Evolutionary conservation across 2,113 vertebrate genomes (phyloP).

Genomic region (Pagrus major): DNA sequence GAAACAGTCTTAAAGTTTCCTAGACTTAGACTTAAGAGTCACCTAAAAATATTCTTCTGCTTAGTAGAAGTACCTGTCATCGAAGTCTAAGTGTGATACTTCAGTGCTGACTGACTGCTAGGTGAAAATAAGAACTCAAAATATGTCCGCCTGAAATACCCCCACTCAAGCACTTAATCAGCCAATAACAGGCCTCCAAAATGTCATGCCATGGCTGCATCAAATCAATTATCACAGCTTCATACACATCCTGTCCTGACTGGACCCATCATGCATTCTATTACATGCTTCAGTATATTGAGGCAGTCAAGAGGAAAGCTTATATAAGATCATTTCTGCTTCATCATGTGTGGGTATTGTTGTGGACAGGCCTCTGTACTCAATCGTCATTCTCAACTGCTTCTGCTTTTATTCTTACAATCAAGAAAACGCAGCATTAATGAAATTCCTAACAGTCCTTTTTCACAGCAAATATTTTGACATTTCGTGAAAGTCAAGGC

Average conservation of each 20-base stretch:
- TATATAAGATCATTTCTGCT: not conserved
- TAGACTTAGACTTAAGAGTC: not conserved
- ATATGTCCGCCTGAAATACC: not conserved
- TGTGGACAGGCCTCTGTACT: too few relatives aligned
- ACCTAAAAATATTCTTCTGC: not conserved
- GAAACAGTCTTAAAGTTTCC: not conserved
- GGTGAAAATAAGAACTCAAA: not conserved
- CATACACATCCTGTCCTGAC: not conserved
- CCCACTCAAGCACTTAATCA: not conserved
- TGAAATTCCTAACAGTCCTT: too few relatives aligned
- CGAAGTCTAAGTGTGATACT: too few relatives aligned
- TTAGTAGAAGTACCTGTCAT: too few relatives aligned
- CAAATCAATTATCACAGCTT: not conserved
- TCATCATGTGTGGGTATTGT: too few relatives aligned
- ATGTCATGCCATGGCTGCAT: not conserved
- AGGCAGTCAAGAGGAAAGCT: not conserved
- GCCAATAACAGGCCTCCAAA: not conserved
- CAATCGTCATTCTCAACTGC: not conserved
- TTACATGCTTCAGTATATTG: not conserved
- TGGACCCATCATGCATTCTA: not conserved
- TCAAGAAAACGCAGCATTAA: too few relatives aligned
- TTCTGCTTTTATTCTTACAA: too few relatives aligned
- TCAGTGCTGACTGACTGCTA: too few relatives aligned
- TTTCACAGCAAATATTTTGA: not conserved
- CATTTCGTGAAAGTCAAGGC: not conserved